Evolutionary conservation across 2,113 vertebrate species (phyloP).

Genomic region (Orthonyx spaldingii): DNA sequence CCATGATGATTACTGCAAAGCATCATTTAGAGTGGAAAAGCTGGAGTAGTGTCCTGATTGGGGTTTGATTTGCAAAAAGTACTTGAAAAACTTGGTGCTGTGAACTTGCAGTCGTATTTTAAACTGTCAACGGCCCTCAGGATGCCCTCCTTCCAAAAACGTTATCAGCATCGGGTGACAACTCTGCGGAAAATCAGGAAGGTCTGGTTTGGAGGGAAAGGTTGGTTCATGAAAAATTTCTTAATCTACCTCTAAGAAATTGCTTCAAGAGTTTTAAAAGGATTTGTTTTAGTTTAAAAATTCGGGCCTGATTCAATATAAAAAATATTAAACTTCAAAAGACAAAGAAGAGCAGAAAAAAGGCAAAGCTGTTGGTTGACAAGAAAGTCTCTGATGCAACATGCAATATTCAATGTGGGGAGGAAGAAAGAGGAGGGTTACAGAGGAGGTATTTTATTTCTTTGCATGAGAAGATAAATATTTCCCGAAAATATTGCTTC

Average conservation of each 20-base stretch:
- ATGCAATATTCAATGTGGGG: accelerated
- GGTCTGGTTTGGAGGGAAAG: background rate
- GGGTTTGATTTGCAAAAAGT: background rate
- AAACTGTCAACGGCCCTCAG: background rate
- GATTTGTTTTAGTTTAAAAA: background rate
- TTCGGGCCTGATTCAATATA: background rate
- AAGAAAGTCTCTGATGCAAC: background rate
- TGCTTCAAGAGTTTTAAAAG: background rate
- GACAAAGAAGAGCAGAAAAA: background rate
- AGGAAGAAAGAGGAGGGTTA: background rate
- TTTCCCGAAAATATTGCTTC: background rate
- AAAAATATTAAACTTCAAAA: background rate
- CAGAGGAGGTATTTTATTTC: background rate
- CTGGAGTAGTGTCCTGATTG: background rate
- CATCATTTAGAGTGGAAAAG: background rate
- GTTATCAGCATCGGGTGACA: background rate
- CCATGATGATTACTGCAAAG: background rate
- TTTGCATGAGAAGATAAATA: background rate
- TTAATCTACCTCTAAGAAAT: background rate
- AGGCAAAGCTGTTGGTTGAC: background rate
- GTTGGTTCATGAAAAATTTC: background rate
- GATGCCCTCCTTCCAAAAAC: background rate
- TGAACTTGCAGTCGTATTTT: background rate
- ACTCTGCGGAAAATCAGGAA: background rate
- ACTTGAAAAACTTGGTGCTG: background rate